A percentile compares a stretch with the other conserved stretches of the same genome.
Evolutionary conservation across 1,140 invertebrate genomes (phyloP).

Genomic region (Medauroidea extradentata): DNA sequence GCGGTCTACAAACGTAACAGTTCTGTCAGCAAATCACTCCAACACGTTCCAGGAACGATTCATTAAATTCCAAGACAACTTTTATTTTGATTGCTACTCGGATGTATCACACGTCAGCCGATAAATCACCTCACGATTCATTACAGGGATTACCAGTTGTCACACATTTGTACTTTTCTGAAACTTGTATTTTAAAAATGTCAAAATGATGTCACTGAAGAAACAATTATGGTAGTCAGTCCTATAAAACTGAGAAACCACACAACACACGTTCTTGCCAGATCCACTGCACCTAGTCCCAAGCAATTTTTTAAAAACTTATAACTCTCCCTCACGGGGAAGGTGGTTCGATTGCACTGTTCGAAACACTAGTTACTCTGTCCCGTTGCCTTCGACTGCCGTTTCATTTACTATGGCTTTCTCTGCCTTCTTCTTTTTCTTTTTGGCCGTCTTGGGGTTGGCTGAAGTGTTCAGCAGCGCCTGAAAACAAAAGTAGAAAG

Average conservation of each 20-base stretch:
- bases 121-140: no score
- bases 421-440: slow-evolving; percentile 82
- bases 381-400: slow-evolving; percentile 58
- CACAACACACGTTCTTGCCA: slow-evolving; percentile 14
- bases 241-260: neutral
- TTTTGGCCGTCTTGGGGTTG: slow-evolving; percentile 75
- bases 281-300: slow-evolving; percentile 11
- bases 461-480: slow-evolving; percentile 67
- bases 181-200: no score
- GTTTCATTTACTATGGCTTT: slow-evolving; percentile 49
- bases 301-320: slow-evolving; percentile 3
- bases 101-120: no score
- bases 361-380: slow-evolving; percentile 45
- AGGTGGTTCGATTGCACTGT: slow-evolving; percentile 21
- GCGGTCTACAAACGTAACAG: no score
- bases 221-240: neutral
- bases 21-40: no score
- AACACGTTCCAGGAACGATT: no score
- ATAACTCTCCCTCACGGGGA: neutral
- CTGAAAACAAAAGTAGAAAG: slow-evolving; percentile 45
- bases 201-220: neutral
- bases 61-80: no score
- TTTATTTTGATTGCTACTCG: no score
- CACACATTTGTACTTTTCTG: no score
- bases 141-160: no score